Evolutionary conservation across 2,113 vertebrate genomes (phyloP).

Genomic region (Bos indicus): DNA sequence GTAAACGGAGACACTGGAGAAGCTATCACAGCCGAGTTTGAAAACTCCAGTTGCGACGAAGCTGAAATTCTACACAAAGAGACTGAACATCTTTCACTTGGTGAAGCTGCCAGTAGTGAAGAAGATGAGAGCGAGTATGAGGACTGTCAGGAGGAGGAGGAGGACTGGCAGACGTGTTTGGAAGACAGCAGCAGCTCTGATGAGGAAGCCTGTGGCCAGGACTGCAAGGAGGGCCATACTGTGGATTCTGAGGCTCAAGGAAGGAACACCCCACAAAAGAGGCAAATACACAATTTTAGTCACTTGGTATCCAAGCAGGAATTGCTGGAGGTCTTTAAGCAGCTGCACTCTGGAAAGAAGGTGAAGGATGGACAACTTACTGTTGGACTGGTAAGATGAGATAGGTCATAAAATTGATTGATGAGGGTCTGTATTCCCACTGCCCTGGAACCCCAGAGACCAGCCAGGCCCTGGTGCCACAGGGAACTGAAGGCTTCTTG

Average conservation of each 20-base stretch:
- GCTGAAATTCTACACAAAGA: background rate
- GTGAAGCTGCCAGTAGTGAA: background rate
- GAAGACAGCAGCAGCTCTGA: conserved; percentile 79
- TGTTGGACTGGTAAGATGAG: conserved; percentile 91
- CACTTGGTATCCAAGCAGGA: conserved; percentile 89
- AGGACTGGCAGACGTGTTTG: conserved; percentile 92
- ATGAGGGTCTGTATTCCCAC: background rate
- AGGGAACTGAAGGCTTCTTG: background rate
- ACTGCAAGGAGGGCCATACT: background rate
- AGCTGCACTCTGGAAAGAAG: conserved; percentile 81
- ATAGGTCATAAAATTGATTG: background rate
- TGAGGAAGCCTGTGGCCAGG: conserved; percentile 20
- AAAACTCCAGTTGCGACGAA: conserved; percentile 47
- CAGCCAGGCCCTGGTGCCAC: background rate
- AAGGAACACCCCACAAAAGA: background rate
- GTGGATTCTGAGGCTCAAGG: background rate
- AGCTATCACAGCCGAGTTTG: accelerated
- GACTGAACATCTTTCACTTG: background rate
- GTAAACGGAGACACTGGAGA: conserved; percentile 46
- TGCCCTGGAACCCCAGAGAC: background rate
- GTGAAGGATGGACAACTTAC: conserved; percentile 90
- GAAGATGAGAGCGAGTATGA: conserved; percentile 77
- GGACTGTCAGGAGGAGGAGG: conserved; percentile 85
- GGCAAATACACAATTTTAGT: conserved; percentile 83
- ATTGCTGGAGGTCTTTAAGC: conserved; percentile 87